These are phyloP conservation scores for Aspiorhynchus laticeps DNA, from an alignment of 2,113 vertebrate genomes.

Conservation along the genomic window DNA sequence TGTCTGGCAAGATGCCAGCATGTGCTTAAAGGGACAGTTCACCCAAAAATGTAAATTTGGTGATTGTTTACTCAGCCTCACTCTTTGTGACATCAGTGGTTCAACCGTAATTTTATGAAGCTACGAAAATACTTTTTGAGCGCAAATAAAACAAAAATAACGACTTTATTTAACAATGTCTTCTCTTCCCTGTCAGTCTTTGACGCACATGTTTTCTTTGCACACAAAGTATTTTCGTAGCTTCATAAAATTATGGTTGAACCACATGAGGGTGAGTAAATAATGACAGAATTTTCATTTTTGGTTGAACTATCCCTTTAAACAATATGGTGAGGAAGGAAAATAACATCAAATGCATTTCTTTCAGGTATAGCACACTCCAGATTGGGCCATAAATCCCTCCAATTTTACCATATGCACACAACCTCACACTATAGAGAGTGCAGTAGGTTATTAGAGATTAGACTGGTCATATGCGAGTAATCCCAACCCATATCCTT, in stretches of 20 bases:
- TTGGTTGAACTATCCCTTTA: not conserved
- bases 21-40: not conserved
- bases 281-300: not conserved
- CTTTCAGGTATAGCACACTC: not conserved
- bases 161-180: no score
- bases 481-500: conserved; percentile 20
- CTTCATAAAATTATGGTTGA: no score
- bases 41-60: not conserved
- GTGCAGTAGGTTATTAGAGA: not conserved
- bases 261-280: not conserved
- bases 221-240: no score
- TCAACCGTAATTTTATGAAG: no score
- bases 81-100: no score
- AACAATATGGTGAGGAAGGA: not conserved
- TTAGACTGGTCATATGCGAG: conserved; percentile 22
- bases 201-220: no score
- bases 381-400: not conserved
- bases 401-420: conserved; percentile 2
- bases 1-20: not conserved
- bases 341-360: not conserved
- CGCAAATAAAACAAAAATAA: no score
- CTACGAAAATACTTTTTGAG: no score
- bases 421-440: not conserved
- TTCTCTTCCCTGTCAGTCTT: no score
- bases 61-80: not conserved